Base-by-base conservation (phyloP, 2,113 vertebrate genomes). In the Barbus barbus region DNA sequence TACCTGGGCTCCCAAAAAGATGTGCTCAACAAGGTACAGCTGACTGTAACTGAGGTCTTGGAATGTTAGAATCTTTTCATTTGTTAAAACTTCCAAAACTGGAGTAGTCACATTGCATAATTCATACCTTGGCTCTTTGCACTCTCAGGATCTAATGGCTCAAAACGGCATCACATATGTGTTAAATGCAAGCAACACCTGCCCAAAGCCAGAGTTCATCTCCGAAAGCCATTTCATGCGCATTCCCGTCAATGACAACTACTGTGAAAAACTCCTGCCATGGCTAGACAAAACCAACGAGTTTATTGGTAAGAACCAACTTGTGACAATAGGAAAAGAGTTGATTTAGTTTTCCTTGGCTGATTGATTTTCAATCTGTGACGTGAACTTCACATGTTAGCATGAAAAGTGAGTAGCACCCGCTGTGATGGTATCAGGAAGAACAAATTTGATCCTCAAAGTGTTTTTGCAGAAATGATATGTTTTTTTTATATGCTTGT, bases 1-100 rank as follows among this genome's bases (percentile, higher is more conserved):
- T 99, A 99, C 93, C 93, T 99, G 91, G 97, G 97, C 85, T 99
- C 97, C 11, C 97, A 99, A 94, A 99, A 98, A 84, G 97, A 99
- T 0, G 97, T 99, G 83, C 95, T 98, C 65, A 98, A 99, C 93
- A 97, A 98, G 96, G 96, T 97, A 90, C 3, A 46, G 9, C 79
- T 33, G 24, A 85, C 85, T 11, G 9, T 24, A 12, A 48, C 46
- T 4, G 3, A 46, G 1, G 60, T 22, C 41, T 31, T 31, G 33
- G 56, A 33, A 12, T 74, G 12, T 60, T 51, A 31, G 51, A 20
- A n/a, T n/a, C n/a, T n/a, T n/a, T n/a, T n/a, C n/a, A n/a, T n/a
- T n/a, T n/a, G n/a, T n/a, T n/a, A n/a, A n/a, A 11, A 2, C 16
- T 33, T 48, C 46, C 46, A 48, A 48, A 48, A 48, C 13, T 4